Evolutionary conservation across 2,888 invertebrate genomes (phyloP).

Genomic region (Cancer borealis): DNA sequence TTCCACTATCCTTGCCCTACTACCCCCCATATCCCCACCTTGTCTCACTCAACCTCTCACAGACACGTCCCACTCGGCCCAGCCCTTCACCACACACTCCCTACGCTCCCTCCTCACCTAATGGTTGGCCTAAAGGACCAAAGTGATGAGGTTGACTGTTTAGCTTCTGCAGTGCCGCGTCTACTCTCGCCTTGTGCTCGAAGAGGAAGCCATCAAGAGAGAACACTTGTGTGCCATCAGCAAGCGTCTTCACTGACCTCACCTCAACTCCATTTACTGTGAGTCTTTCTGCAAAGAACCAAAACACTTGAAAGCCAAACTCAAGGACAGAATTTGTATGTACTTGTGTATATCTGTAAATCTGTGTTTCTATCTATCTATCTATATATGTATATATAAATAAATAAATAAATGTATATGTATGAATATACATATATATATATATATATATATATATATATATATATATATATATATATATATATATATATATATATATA

Average conservation of each 20-base stretch:
- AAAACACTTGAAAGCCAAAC: not conserved
- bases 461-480: too few relatives aligned
- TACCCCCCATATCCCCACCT: not conserved
- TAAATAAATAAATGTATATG: too few relatives aligned
- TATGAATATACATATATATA: too few relatives aligned
- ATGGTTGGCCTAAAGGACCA: not conserved
- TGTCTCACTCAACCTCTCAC: not conserved
- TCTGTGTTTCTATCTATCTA: not conserved
- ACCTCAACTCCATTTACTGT: constrained; percentile 34
- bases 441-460: too few relatives aligned
- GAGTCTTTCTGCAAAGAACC: not conserved
- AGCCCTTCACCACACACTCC: not conserved
- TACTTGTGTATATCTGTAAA: not conserved
- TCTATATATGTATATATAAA: too few relatives aligned
- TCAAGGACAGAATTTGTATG: not conserved
- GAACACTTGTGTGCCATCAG: constrained; percentile 38
- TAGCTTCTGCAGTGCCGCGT: not conserved
- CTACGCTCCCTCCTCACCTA: not conserved
- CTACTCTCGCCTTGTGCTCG: not conserved
- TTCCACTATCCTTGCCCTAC: not conserved
- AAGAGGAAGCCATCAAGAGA: constrained; percentile 11
- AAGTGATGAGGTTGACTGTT: not conserved
- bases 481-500: too few relatives aligned
- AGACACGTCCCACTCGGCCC: not conserved
- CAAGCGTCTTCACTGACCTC: not conserved